Percentiles rank a stretch among this genome's conserved stretches.
These are phyloP conservation scores for Schlechtendalia chinensis DNA, from an alignment of 1,140 invertebrate genomes.

Conservation along the genomic window DNA sequence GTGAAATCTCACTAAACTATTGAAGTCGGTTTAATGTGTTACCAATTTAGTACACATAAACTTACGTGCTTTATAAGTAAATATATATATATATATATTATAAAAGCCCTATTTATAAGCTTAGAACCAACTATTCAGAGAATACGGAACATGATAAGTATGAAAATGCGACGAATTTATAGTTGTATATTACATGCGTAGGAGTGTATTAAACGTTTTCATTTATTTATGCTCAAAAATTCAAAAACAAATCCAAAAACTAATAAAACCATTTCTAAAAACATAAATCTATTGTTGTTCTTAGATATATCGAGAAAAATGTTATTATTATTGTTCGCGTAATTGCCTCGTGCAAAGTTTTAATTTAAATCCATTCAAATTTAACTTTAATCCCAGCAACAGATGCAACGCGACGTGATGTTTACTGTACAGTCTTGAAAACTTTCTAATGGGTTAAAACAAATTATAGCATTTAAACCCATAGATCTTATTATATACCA, in stretches of 20 bases:
- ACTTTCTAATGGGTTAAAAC: slow-evolving; percentile 22
- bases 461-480: neutral
- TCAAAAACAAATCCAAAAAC: neutral
- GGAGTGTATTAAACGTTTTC: no score
- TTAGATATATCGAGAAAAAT: neutral
- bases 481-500: slow-evolving; percentile 3
- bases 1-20: neutral
- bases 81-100: no score
- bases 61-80: no score
- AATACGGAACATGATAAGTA: neutral
- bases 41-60: neutral
- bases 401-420: slow-evolving; percentile 14
- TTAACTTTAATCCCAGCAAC: slow-evolving; percentile 28
- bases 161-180: neutral
- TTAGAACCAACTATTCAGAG: neutral
- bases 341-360: neutral
- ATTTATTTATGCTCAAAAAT: no score
- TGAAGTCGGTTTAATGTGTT: slow-evolving; percentile 3
- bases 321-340: neutral
- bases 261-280: neutral
- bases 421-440: slow-evolving; percentile 9
- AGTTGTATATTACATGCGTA: no score
- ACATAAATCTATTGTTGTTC: neutral
- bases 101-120: neutral
- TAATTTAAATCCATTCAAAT: slow-evolving; percentile 23